A percentile compares a stretch with the other conserved stretches of the same genome.
phyloP scores from a whole-genome alignment of 2,888 invertebrate genomes.

The Stenichneumon culpator region DNA sequence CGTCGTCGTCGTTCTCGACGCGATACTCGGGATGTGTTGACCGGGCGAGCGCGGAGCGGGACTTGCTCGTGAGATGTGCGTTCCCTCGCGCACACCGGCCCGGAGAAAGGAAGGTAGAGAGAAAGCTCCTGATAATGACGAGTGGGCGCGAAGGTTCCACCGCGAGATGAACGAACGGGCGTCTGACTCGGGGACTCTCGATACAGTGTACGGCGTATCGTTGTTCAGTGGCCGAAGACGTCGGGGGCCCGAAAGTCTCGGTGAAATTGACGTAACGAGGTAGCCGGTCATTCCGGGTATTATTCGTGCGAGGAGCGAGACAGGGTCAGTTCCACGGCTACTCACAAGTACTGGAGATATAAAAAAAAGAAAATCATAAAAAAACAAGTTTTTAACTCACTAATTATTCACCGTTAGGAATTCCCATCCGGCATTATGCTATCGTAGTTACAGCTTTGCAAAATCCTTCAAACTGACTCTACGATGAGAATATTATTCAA shows the following conservation, averaged over 20 bases:
- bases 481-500: neutral
- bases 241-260: slow-evolving; percentile 1
- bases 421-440: neutral
- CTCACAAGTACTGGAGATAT: neutral
- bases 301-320: neutral
- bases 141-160: slow-evolving; percentile 68
- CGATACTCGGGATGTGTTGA: slow-evolving; percentile 26
- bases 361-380: neutral
- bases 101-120: slow-evolving; percentile 71
- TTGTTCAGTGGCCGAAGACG: slow-evolving; percentile 20
- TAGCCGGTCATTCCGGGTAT: neutral
- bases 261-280: slow-evolving; percentile 54
- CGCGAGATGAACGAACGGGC: slow-evolving; percentile 55
- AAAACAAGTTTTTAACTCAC: neutral
- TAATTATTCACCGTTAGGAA: neutral
- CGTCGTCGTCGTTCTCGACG: slow-evolving; percentile 15
- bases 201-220: slow-evolving; percentile 5
- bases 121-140: slow-evolving; percentile 72
- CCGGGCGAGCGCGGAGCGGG: slow-evolving; percentile 39
- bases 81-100: slow-evolving; percentile 37
- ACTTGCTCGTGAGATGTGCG: slow-evolving; percentile 32
- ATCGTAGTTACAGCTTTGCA: neutral
- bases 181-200: slow-evolving; percentile 31
- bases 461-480: neutral
- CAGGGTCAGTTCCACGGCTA: slow-evolving; percentile 3